A percentile compares a stretch with the other conserved stretches of the same genome.
These are phyloP conservation scores for Stigmatopora nigra DNA, from an alignment of 2,113 vertebrate genomes.

Conservation along the genomic window DNA sequence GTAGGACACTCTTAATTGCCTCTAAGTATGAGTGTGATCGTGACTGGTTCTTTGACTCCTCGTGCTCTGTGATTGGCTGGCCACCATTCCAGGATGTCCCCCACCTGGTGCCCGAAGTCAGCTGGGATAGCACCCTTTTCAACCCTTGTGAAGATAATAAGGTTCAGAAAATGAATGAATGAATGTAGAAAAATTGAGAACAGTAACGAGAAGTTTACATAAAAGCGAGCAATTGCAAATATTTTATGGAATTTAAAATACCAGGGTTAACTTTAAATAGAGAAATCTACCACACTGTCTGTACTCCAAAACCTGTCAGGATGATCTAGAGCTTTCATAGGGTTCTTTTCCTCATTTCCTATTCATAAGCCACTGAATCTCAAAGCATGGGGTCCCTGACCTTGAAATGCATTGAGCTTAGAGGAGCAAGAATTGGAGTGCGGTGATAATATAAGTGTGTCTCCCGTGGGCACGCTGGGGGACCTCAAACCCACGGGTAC, in stretches of 20 bases:
- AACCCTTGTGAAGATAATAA: no score
- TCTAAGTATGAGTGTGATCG: no score
- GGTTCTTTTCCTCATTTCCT: background rate
- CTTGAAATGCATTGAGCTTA: background rate
- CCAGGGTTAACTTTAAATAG: background rate
- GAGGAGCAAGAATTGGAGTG: background rate
- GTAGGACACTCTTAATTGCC: no score
- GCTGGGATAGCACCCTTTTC: no score
- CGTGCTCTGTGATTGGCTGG: no score
- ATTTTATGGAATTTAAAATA: background rate
- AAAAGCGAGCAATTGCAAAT: background rate
- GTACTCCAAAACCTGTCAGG: background rate
- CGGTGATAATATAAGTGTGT: slow-evolving; percentile 1
- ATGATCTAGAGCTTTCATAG: background rate
- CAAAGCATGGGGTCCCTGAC: background rate
- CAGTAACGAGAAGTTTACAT: background rate
- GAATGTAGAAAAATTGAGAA: background rate
- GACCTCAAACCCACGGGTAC: background rate
- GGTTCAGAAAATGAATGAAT: no score
- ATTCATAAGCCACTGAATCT: background rate
- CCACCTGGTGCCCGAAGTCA: no score
- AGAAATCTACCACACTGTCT: background rate
- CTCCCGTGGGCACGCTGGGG: background rate
- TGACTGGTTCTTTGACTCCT: no score
- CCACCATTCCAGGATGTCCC: no score